Evolutionary conservation across 2,113 vertebrate genomes (phyloP), one percentile per base, ranked within the genome.

Genomic region (Bos indicus): DNA sequence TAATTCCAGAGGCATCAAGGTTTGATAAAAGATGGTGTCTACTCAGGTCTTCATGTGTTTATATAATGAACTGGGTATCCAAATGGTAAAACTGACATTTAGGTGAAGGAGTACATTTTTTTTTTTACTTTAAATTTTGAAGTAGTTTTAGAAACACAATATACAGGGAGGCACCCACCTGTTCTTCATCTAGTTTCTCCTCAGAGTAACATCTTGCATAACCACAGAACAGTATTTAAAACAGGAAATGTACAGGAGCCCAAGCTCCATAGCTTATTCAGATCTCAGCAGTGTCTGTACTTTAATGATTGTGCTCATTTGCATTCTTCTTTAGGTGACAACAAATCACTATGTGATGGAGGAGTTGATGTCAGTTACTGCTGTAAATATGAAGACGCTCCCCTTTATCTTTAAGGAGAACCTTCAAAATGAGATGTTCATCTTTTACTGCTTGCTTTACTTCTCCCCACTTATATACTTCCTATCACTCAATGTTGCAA

Each of bases 381-480:
- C 98, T 0, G 15, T 90, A 52, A 98, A 92, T 4, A 98, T 98
- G 98, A 98, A 74, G 95, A 98, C 97, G 0, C 77, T 33, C 16
- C 83, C 97, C 1, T 98, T 95, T 54, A 85, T 97, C 78, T 9
- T 60, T 88, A 95, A 77, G 74, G 2, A 17, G 0, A 0, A 28
- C 36, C 10, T 97, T 74, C 83, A 93, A 33, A 88, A 98, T 89
- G 84, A 97, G 43, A 48, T 83, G 0, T 91, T 98, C 95, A 95
- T 99, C 97, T 13, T 98, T 0, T 54, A 78, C 5, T 12, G 48
- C 0, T 95, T 98, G 36, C 88, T 99, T 97, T 98, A 97, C 9
- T 99, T 99, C 91, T 97, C 80, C 1, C 96, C 99, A 0, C 96
- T 98, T 96, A 97, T 97, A 95, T 98, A 98, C 36, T 99, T 98